Base-by-base conservation (phyloP, 1,140 invertebrate species). In the Papilio polyxenes region DNA sequence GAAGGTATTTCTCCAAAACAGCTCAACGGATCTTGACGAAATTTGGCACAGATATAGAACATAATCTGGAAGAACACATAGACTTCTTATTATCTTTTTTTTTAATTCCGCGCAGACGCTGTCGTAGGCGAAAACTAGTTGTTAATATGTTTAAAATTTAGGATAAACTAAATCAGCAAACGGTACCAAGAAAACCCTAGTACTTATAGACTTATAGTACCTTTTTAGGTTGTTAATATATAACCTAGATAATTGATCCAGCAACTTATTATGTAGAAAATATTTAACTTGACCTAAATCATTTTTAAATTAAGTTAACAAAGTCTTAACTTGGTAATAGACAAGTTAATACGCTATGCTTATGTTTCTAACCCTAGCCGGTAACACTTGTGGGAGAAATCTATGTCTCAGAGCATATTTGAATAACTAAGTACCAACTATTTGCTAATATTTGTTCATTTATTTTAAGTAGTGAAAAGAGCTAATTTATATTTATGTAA, bases 401-500 rank as follows among this genome's bases (percentile, higher is more conserved):
- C 65, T 72, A 72, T 31, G 65, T 72, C 65, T 62, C 40, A 40
- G 65, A 37, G 65, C 31, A 37, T 72, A 37, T 72, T 40, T 72
- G 31, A 37, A 72, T 72, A 72, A 72, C 65, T 72, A 40, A 72
- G 65, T 72, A 72, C 65, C 37, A 72, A 72, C 65, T 37, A 72
- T 72, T 72, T 72, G 65, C 37, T 72, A 72, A 72, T 40, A 72
- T 40, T 72, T 72, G 13, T 3, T 72, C 6, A 72, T 40, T 37
- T 72, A 72, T 72, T 31, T 72, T 72, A 72, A 72, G 65, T 72
- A 40, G 17, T 37, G 11, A 72, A 40, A 15, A 72, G 9, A 65
- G 62, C 31, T 72, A 72, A 72, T 40, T 69, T 9, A 40, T 37
- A 72, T 72, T 72, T 2, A 72, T 37, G 65, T 31, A 37, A 72